Conservation (phyloP, 2,888 invertebrate species). For the Acleris laterana region DNA sequence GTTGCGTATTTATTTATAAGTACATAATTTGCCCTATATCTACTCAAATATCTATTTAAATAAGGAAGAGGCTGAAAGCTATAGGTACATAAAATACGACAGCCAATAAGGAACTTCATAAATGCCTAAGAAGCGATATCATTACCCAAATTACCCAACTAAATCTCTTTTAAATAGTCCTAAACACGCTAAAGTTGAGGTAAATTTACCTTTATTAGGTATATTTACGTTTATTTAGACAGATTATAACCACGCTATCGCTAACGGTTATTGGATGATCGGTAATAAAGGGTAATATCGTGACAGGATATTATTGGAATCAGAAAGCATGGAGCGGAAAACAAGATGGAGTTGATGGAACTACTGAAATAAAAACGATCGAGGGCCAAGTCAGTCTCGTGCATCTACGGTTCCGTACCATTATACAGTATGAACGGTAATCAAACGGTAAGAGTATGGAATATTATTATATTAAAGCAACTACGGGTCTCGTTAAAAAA, state of each 20-base stretch:
- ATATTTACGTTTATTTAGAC: not conserved
- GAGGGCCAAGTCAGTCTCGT: too few species aligned
- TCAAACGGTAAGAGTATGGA: too few species aligned
- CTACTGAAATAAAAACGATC: too few species aligned
- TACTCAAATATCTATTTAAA: too few species aligned
- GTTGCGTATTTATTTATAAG: too few species aligned
- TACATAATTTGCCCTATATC: too few species aligned
- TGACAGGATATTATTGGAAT: slow-evolving; percentile 36
- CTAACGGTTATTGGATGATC: slow-evolving; percentile 27
- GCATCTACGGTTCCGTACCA: too few species aligned
- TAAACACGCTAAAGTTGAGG: slow-evolving; percentile 24
- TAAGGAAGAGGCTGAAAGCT: too few species aligned
- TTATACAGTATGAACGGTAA: too few species aligned
- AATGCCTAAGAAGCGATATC: slow-evolving; percentile 3
- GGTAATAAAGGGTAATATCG: slow-evolving; percentile 36
- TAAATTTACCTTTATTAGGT: slow-evolving; percentile 16
- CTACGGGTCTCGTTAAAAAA: too few species aligned
- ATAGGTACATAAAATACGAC: not conserved
- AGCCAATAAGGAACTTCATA: slow-evolving; percentile 1
- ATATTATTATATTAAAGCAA: too few species aligned
- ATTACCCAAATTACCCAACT: slow-evolving; percentile 15
- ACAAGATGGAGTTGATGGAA: not conserved
- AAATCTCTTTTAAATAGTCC: slow-evolving; percentile 18
- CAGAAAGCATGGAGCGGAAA: slow-evolving; percentile 11
- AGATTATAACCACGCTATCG: slow-evolving; percentile 13